These are phyloP conservation scores for Phaenicophaeus curvirostris DNA, from an alignment of 2,797 vertebrate genomes.

Conservation along the genomic window DNA sequence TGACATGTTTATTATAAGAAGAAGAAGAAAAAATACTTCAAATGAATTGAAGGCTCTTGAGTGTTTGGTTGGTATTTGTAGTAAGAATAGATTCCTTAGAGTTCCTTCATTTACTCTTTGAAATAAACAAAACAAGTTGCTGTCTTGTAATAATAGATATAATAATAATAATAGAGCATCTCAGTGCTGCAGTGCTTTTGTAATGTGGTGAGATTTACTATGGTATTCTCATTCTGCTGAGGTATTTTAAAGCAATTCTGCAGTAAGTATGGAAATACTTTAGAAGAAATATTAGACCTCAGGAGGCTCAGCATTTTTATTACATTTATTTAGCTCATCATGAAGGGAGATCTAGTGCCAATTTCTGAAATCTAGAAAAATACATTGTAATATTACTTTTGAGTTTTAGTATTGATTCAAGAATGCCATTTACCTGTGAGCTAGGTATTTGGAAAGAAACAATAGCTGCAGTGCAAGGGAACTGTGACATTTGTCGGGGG, in stretches of 20 bases:
- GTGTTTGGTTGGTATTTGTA: not conserved
- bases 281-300: slow-evolving; percentile 54
- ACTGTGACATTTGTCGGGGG: rapidly evolving
- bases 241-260: slow-evolving; percentile 64
- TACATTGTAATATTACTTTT: slow-evolving; percentile 55
- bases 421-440: slow-evolving; percentile 1
- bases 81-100: not conserved
- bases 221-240: slow-evolving; percentile 46
- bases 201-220: slow-evolving; percentile 60
- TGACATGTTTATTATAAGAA: not conserved
- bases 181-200: not conserved
- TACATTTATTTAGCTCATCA: slow-evolving; percentile 61
- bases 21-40: not conserved
- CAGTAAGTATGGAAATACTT: slow-evolving; percentile 62
- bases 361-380: slow-evolving; percentile 64
- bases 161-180: not conserved
- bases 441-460: slow-evolving; percentile 7
- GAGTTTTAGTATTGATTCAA: slow-evolving; percentile 42
- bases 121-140: slow-evolving; percentile 4
- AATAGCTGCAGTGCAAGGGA: not conserved
- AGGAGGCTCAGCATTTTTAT: slow-evolving; percentile 68
- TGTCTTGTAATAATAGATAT: not conserved
- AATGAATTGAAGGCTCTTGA: not conserved
- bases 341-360: slow-evolving; percentile 26
- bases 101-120: not conserved